Evolutionary conservation across 2,113 vertebrate species (phyloP), one percentile per base, ranked within the genome.

Genomic region (Megaceryle torquata): DNA sequence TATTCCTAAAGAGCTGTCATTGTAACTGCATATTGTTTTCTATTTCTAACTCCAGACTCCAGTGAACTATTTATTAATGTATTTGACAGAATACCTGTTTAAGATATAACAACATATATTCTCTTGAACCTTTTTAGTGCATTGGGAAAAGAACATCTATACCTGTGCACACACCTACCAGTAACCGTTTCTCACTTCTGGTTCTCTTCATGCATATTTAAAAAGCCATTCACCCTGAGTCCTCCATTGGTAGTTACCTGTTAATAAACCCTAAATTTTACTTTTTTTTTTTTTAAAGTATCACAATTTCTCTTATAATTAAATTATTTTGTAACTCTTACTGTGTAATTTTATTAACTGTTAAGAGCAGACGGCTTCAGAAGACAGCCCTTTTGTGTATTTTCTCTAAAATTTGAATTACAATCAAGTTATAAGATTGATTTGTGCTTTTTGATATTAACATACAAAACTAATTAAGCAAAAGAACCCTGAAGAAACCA

Each of bases 1-100:
- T 41, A 54, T 43, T 13, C 44, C 33, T 59, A n/a, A 71, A 54
- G 4, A 46, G 9, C 5, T 2, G 0, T 43, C 20, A 22, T 61
- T 57, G 12, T 48, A 70, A 59, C 21, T 50, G 28, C 1, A 0
- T 46, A 13, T 60, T 0, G 0, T 53, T 63, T 89, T 67, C 33
- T 44, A n/a, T 59, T 81, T 57, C 39, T 51, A 77, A 56, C 35
- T 64, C 56, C 17, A 86, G 18, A 48, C 2, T 39, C 51, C 24
- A 48, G 5, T 3, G 3, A 41, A 29, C 3, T 15, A 2, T n/a
- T 59, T 80, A 71, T 72, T 6, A 1, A 59, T 48, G 6, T 35
- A 69, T 51, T 37, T 84, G 12, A 69, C 19, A 80, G 9, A 68
- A 86, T 31, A 59, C 2, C 5, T 65, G 5, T 26, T 88, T 53